Evolutionary conservation across 2,797 vertebrate species (phyloP).

Genomic region (Gastrophryne carolinensis): DNA sequence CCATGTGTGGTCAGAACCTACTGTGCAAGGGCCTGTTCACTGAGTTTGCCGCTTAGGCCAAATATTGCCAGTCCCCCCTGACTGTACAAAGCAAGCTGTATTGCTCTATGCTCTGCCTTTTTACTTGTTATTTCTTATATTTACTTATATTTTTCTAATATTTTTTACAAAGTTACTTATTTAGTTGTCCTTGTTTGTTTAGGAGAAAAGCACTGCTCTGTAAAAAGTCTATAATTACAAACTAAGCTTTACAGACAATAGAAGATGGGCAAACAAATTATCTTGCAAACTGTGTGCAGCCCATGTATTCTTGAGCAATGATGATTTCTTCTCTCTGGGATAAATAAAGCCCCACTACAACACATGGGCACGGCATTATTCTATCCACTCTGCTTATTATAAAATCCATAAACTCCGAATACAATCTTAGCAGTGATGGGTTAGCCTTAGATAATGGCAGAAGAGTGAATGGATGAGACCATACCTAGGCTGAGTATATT

Average conservation of each 20-base stretch:
- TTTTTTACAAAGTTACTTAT: background rate
- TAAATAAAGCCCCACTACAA: slow-evolving; percentile 47
- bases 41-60: too few species aligned
- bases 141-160: background rate
- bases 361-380: slow-evolving; percentile 47
- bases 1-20: too few species aligned
- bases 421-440: slow-evolving; percentile 5
- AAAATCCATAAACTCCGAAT: slow-evolving; percentile 3
- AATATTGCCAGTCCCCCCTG: too few species aligned
- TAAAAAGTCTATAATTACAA: slow-evolving; percentile 10
- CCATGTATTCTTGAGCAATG: slow-evolving; percentile 1
- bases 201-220: slow-evolving; percentile 2
- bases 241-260: slow-evolving; percentile 32
- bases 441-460: background rate
- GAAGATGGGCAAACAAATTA: slow-evolving; percentile 9
- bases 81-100: too few species aligned
- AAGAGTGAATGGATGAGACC: too few species aligned
- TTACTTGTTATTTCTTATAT: too few species aligned
- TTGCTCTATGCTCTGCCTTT: too few species aligned
- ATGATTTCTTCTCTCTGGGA: slow-evolving; percentile 43
- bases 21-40: too few species aligned
- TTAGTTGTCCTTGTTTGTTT: background rate
- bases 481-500: too few species aligned
- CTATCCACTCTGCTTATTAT: background rate
- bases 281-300: slow-evolving; percentile 38